Conservation (phyloP, 1,140 invertebrate species). For the Trissolcus basalis region DNA sequence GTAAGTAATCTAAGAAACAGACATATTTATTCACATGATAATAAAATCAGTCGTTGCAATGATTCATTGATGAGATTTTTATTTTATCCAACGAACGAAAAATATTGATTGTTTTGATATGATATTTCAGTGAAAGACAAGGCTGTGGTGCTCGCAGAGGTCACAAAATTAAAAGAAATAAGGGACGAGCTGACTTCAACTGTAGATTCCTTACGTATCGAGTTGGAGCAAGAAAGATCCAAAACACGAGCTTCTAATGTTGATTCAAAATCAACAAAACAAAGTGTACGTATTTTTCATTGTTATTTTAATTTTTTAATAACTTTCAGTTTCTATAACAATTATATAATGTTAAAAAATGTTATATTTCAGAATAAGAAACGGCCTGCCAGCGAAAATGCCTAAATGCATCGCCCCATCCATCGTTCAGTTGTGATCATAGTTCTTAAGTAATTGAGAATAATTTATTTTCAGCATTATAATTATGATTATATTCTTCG, state of each 20-base stretch:
- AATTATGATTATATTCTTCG: too few species aligned
- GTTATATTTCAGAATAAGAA: conserved; percentile 67
- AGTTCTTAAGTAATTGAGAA: conserved; percentile 22
- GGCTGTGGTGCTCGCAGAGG: conserved; percentile 84
- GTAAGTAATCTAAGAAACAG: conserved; percentile 75
- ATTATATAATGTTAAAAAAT: too few species aligned
- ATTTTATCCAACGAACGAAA: too few species aligned
- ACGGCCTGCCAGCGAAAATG: conserved; percentile 68
- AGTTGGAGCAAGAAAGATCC: conserved; percentile 88
- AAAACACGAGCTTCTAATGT: conserved; percentile 80
- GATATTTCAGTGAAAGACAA: conserved; percentile 83
- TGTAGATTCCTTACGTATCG: conserved; percentile 81
- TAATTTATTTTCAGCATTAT: conserved; percentile 12
- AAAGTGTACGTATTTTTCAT: conserved; percentile 63
- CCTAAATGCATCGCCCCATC: conserved; percentile 56
- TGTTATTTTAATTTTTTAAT: background rate
- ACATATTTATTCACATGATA: too few species aligned
- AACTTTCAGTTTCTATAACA: background rate
- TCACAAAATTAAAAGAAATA: conserved; percentile 82
- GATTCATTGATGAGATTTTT: too few species aligned
- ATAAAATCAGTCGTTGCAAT: too few species aligned
- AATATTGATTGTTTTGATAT: background rate
- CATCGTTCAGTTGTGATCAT: conserved; percentile 60
- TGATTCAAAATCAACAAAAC: conserved; percentile 77
- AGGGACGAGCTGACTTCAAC: conserved; percentile 85